Conservation (phyloP, 2,797 vertebrate genomes). For the Peromyscus attwateri region DNA sequence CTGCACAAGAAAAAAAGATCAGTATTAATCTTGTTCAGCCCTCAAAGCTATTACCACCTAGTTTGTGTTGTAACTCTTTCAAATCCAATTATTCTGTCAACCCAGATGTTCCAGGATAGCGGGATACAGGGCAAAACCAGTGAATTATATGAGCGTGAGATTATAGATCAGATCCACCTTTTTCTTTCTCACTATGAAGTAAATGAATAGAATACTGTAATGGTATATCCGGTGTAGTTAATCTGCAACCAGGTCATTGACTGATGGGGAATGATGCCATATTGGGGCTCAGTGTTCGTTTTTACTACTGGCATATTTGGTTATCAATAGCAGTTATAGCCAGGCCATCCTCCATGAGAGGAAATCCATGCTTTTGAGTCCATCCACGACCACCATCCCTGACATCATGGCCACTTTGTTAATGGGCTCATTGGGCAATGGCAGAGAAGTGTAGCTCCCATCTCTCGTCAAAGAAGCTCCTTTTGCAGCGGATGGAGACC, state of each 20-base stretch:
- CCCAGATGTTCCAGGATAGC: not conserved
- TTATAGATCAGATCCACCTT: not conserved
- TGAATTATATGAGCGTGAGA: not conserved
- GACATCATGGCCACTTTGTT: not conserved
- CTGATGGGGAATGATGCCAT: not conserved
- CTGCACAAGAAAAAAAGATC: not conserved
- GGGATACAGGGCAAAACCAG: not conserved
- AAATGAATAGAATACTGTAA: not conserved
- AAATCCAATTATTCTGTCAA: not conserved
- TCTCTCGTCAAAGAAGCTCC: not conserved
- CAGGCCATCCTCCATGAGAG: not conserved
- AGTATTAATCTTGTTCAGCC: not conserved
- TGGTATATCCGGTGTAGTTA: not conserved
- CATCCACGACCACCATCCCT: not conserved
- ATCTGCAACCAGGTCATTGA: not conserved
- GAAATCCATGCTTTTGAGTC: not conserved
- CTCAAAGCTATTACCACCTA: no score
- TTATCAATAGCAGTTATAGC: not conserved
- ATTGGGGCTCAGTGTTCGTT: no score
- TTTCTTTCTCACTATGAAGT: not conserved
- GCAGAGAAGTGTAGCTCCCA: not conserved
- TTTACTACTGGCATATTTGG: not conserved
- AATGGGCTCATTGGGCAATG: no score
- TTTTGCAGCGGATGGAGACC: not conserved
- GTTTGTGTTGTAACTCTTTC: not conserved